phyloP scores from a whole-genome alignment of 2,888 invertebrate genomes.

The Stegophylla sp. region DNA sequence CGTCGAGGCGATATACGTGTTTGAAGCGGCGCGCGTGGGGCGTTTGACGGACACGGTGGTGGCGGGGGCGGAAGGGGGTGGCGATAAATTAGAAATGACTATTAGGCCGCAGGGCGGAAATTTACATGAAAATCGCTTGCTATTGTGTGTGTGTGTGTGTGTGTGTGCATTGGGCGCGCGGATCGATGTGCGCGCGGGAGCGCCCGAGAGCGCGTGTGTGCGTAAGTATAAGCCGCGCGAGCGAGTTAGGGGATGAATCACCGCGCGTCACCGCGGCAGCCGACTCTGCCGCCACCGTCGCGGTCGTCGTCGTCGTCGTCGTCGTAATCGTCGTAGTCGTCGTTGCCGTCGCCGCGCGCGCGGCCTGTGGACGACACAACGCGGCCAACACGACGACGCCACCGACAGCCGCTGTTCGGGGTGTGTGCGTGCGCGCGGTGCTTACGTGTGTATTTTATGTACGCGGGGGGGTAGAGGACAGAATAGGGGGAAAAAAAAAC shows the following conservation, averaged over 20 bases:
- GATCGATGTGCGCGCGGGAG: constrained; percentile 43
- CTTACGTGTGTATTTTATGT: constrained; percentile 25
- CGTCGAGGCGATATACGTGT: not conserved
- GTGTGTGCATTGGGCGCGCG: constrained; percentile 41
- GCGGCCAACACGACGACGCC: not conserved
- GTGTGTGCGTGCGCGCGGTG: not conserved
- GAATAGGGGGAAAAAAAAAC: constrained; percentile 7
- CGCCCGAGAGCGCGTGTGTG: constrained; percentile 9
- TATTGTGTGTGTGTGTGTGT: constrained; percentile 19
- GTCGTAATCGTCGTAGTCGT: not conserved
- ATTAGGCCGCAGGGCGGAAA: constrained; percentile 47
- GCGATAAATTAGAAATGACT: constrained; percentile 57
- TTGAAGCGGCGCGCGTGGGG: not conserved
- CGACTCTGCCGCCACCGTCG: too few relatives aligned
- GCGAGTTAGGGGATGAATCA: constrained; percentile 29
- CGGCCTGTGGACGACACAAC: constrained; percentile 51
- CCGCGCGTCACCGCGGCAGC: constrained; percentile 12
- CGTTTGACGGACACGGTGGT: not conserved
- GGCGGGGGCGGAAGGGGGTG: not conserved
- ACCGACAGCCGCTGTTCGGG: not conserved
- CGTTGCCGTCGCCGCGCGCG: constrained; percentile 18
- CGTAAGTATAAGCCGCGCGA: constrained; percentile 47
- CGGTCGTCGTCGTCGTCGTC: not conserved
- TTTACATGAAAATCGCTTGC: constrained; percentile 55
- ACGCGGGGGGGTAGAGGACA: not conserved